Evolutionary conservation across 1,140 invertebrate genomes (phyloP), one percentile per base, ranked within the genome.

Genomic region (Pogonus chalceus): DNA sequence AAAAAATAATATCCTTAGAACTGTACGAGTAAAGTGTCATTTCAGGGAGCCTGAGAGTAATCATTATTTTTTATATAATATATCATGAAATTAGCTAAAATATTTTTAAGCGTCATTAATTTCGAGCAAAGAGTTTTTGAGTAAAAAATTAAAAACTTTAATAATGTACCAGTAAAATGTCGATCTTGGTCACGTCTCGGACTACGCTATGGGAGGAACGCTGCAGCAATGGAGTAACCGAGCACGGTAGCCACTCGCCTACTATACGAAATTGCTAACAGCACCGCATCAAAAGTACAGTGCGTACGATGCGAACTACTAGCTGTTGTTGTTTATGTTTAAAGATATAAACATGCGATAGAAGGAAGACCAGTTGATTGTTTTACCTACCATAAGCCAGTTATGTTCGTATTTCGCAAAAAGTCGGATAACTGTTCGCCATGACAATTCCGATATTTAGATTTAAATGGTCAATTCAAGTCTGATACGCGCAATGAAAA

Each of bases 381-480:
- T 14, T 31, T 31, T 14, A 31, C 26, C 26, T 4, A 31, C 26
- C 26, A 31, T 7, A 31, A 31, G 14, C 26, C 26, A 14, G 4
- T 31, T 4, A 43, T 0, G 54, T 62, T 12, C 62, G 61, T 52
- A 24, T 35, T 0, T n/a, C 53, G 1, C 18, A 18, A 21, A 61
- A 64, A 51, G 18, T 31, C 14, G 37, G 23, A 16, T 22, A 31
- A 35, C 14, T 26, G 16, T 46, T 60, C 63, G 2, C 66, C 64
- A 31, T 20, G 63, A 46, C 65, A 67, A 52, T 20, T 57, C 1
- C 48, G 62, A 0, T 63, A 72, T 50, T 71, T 0, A 58, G 67
- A 21, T 70, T 59, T 31, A 67, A n/a, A 72, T 23, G 54, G 53
- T 0, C 64, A 72, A 55, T 69, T 66, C 53, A 62, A 65, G 0